These are phyloP conservation scores for Caiman crocodilus DNA, from an alignment of 2,797 vertebrate genomes.

Conservation along the genomic window DNA sequence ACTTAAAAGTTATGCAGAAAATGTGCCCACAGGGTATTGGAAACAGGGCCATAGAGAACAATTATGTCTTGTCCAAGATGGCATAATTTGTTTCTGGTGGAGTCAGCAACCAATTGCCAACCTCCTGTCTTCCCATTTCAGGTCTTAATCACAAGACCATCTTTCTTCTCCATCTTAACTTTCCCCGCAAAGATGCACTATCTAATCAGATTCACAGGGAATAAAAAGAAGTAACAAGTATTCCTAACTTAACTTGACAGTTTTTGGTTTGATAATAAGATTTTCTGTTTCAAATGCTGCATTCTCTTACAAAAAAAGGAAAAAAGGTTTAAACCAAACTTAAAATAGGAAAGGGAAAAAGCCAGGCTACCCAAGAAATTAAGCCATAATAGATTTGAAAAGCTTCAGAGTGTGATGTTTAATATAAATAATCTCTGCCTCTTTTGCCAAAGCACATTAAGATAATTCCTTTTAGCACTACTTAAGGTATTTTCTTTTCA, in stretches of 20 bases:
- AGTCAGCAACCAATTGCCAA: background rate
- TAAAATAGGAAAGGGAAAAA: background rate
- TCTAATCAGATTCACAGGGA: background rate
- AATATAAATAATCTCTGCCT: background rate
- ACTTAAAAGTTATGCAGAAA: background rate
- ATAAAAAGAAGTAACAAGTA: background rate
- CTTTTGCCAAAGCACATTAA: background rate
- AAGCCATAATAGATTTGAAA: background rate
- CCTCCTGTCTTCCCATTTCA: fast-evolving
- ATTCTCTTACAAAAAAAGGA: background rate
- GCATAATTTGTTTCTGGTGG: fast-evolving
- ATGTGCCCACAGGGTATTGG: background rate
- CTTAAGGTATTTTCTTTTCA: conserved; percentile 23
- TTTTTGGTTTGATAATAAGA: background rate
- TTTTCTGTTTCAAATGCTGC: background rate
- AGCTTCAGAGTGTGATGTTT: background rate
- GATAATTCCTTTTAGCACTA: background rate
- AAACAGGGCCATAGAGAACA: background rate
- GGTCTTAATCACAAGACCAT: no score
- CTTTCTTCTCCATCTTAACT: background rate
- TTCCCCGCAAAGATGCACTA: background rate
- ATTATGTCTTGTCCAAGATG: background rate
- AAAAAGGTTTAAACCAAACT: background rate
- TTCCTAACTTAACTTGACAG: background rate
- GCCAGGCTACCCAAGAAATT: fast-evolving